These are phyloP conservation scores for Thera obeliscata DNA, from an alignment of 2,888 invertebrate genomes.

Conservation along the genomic window DNA sequence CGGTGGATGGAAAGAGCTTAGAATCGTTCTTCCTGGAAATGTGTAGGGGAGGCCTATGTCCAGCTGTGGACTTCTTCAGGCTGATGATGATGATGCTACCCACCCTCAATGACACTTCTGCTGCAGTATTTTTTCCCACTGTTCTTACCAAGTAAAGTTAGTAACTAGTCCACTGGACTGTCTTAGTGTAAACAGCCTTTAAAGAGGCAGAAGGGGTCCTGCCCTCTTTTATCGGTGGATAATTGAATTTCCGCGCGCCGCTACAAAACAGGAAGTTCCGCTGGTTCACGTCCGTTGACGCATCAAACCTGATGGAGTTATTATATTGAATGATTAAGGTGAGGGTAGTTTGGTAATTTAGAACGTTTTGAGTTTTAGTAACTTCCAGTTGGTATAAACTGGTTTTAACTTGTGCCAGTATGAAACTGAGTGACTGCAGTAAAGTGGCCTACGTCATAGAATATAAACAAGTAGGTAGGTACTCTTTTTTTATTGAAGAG, in stretches of 20 bases:
- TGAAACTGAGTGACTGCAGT: not conserved
- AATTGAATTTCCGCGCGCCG: slow-evolving; percentile 80
- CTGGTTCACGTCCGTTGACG: slow-evolving; percentile 66
- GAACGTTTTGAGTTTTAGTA: slow-evolving; percentile 3
- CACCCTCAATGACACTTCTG: no score
- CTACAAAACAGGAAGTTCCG: slow-evolving; percentile 77
- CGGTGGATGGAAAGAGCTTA: no score
- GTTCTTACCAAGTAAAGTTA: not conserved
- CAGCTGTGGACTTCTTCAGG: no score
- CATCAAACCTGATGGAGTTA: slow-evolving; percentile 54
- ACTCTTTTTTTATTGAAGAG: no score
- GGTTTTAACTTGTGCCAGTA: no score
- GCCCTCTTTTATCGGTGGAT: slow-evolving; percentile 75
- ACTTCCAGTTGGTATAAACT: not conserved
- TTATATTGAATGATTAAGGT: slow-evolving; percentile 34
- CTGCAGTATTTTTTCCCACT: not conserved
- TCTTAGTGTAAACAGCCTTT: slow-evolving; percentile 6
- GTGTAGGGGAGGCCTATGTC: no score
- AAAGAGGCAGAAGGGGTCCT: slow-evolving; percentile 42
- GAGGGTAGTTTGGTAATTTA: slow-evolving; percentile 14
- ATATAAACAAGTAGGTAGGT: no score
- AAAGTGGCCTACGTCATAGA: no score
- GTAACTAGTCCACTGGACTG: slow-evolving; percentile 13
- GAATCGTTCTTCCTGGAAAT: no score
- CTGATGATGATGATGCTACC: no score